These are phyloP conservation scores for Mesorhabditis belari DNA, from an alignment of 2,888 invertebrate species.

Conservation along the genomic window DNA sequence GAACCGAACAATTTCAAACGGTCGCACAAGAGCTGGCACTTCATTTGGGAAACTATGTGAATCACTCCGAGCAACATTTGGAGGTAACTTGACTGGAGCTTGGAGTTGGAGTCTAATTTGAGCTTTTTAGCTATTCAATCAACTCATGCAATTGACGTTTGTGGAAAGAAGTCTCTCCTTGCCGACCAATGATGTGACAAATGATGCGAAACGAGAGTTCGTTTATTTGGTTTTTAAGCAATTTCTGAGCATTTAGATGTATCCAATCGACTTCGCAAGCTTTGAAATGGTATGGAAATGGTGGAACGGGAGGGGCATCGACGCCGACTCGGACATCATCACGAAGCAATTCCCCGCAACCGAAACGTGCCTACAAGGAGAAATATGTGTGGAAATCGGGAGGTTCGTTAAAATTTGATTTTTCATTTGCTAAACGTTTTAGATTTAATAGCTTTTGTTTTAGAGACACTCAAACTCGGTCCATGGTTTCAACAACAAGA, in stretches of 20 bases:
- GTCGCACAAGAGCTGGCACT: constrained; percentile 23
- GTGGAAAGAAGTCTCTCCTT: background rate
- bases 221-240: background rate
- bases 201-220: background rate
- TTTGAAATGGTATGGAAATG: background rate
- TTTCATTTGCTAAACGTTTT: no score
- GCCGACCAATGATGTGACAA: background rate
- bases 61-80: constrained; percentile 15
- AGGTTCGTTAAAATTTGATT: no score
- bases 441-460: background rate
- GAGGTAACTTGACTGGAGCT: constrained; percentile 5
- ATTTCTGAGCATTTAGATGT: background rate
- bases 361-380: background rate
- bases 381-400: background rate
- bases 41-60: constrained; percentile 27
- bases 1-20: constrained; percentile 21
- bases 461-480: background rate
- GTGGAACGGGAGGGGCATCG: background rate
- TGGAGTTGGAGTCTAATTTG: background rate
- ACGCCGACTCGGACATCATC: background rate
- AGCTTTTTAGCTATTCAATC: background rate
- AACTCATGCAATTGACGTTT: background rate
- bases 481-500: background rate
- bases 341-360: background rate
- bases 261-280: background rate